Percentiles rank a stretch among this genome's conserved stretches.
Conservation (phyloP, 2,797 vertebrate species). For the Gymnocypris eckloni region DNA sequence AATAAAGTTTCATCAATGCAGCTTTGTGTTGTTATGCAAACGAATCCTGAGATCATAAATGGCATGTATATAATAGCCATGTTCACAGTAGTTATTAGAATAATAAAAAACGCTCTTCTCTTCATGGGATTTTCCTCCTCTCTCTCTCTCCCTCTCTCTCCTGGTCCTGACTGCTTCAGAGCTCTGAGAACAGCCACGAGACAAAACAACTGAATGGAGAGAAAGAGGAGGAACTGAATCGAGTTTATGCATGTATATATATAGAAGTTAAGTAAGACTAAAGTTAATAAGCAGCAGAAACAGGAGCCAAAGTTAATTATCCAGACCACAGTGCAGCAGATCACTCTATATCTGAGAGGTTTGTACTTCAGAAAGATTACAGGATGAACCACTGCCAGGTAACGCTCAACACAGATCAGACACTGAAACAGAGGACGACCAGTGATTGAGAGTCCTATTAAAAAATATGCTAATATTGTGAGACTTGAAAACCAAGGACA, state of each 20-base stretch:
- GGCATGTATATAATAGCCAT: background rate
- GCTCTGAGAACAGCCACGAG: too few relatives aligned
- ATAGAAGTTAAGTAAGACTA: background rate
- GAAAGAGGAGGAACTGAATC: background rate
- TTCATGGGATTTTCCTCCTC: slow-evolving; percentile 13
- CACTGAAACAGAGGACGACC: background rate
- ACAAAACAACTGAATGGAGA: too few relatives aligned
- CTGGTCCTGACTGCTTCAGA: background rate
- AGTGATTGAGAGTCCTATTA: background rate
- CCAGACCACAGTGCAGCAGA: background rate
- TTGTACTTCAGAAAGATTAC: slow-evolving; percentile 17
- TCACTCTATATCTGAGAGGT: slow-evolving; percentile 16
- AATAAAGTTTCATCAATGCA: background rate
- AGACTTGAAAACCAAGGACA: background rate
- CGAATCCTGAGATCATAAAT: background rate
- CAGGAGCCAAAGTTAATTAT: background rate
- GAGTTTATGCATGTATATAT: background rate
- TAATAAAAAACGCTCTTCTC: slow-evolving; percentile 66
- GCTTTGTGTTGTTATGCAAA: background rate
- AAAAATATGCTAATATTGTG: background rate
- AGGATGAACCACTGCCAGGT: slow-evolving; percentile 28
- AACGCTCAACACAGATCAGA: background rate
- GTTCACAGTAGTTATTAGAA: slow-evolving; percentile 54
- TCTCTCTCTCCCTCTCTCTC: background rate
- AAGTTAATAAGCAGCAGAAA: background rate